Conservation (phyloP, 2,888 invertebrate species). For the Hydrotaea cyrtoneurina region DNA sequence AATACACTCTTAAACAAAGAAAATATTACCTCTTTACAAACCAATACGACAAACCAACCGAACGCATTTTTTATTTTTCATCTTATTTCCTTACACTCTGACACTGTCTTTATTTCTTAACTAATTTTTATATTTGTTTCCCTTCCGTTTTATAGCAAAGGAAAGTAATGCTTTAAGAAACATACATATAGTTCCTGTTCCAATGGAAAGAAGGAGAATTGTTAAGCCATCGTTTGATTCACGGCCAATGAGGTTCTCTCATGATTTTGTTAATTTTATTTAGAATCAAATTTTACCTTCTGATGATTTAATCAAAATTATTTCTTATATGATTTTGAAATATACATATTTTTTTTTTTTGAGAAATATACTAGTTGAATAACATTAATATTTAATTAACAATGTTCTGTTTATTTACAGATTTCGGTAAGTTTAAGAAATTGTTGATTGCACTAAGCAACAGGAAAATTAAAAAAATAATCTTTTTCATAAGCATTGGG, state of each 20-base stretch:
- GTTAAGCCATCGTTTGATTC: neutral
- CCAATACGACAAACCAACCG: constrained; percentile 13
- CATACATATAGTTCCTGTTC: neutral
- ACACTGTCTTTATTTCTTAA: constrained; percentile 26
- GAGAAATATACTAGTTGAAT: constrained; percentile 6
- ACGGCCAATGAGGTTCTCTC: neutral
- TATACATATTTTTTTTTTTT: neutral
- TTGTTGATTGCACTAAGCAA: no score
- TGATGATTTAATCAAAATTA: neutral
- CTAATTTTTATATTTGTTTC: neutral
- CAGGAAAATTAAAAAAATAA: no score
- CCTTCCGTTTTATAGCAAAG: constrained; percentile 19
- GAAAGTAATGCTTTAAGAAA: neutral
- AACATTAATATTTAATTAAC: neutral
- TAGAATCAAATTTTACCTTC: neutral
- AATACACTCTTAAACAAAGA: constrained; percentile 51
- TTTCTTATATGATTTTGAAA: neutral
- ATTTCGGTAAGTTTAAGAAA: neutral
- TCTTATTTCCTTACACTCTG: constrained; percentile 35
- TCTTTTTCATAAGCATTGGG: no score
- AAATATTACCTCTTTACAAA: constrained; percentile 46
- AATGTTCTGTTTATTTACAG: neutral
- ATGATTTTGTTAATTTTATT: constrained; percentile 6
- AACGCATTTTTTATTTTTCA: constrained; percentile 19
- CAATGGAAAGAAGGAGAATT: neutral